phyloP scores from a whole-genome alignment of 2,797 vertebrate species.

The Pelodytes ibericus region DNA sequence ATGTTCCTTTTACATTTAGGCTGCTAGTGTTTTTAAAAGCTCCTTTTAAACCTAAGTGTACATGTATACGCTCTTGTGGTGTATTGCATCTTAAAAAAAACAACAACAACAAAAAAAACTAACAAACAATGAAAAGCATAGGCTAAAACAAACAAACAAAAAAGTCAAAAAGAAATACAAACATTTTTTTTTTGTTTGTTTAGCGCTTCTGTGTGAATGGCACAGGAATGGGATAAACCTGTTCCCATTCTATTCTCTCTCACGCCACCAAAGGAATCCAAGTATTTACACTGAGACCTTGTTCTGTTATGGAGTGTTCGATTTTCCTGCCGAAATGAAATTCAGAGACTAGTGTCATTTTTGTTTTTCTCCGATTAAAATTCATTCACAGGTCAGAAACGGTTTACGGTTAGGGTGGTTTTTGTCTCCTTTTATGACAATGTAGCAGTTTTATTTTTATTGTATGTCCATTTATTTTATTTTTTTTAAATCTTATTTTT shows the following conservation, averaged over 20 bases:
- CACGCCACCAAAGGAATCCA: slow-evolving; percentile 2
- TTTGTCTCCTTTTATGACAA: neutral
- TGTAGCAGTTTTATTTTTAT: neutral
- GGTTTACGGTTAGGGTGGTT: neutral
- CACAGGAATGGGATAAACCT: neutral
- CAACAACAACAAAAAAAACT: neutral
- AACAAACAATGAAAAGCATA: neutral
- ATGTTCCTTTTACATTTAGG: too few species aligned
- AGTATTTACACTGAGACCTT: slow-evolving; percentile 38
- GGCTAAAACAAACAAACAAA: slow-evolving; percentile 24
- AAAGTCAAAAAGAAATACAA: neutral
- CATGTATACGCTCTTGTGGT: slow-evolving; percentile 18
- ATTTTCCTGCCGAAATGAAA: slow-evolving; percentile 22
- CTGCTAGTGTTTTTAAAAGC: too few species aligned
- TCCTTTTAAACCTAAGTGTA: too few species aligned
- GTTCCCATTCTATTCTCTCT: slow-evolving; percentile 9
- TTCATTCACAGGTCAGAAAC: slow-evolving; percentile 12
- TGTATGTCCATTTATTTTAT: too few species aligned
- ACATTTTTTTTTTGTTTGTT: neutral
- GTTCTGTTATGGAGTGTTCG: neutral
- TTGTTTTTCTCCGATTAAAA: slow-evolving; percentile 2
- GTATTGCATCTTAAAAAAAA: slow-evolving; percentile 29
- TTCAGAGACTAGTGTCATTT: too few species aligned
- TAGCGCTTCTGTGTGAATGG: slow-evolving; percentile 4
- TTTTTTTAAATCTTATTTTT: too few species aligned